phyloP scores from a whole-genome alignment of 2,113 vertebrate genomes.

The Alexandromys fortis region DNA sequence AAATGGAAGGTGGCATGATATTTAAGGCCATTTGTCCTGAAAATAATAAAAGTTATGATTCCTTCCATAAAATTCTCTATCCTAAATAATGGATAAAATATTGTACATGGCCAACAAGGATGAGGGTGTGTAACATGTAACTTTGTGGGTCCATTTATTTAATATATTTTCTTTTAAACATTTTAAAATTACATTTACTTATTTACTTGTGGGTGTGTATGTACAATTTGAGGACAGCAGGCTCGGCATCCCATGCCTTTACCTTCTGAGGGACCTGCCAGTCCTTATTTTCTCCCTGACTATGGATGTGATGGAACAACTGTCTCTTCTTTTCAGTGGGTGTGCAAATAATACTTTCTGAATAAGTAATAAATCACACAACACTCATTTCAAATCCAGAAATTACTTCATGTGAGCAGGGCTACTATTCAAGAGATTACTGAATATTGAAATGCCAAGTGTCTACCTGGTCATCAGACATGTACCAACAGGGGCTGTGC shows the following conservation, averaged over 20 bases:
- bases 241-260: not conserved
- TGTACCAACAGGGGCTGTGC: not conserved
- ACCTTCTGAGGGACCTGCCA: not conserved
- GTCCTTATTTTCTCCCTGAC: not conserved
- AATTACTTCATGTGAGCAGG: not conserved
- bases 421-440: not conserved
- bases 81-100: not conserved
- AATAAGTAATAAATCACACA: not conserved
- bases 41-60: conserved; percentile 18
- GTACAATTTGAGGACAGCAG: not conserved
- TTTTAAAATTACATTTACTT: not conserved
- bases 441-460: not conserved
- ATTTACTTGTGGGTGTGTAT: not conserved
- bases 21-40: not conserved
- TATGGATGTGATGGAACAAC: not conserved
- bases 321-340: not conserved
- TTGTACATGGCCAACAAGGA: not conserved
- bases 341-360: not conserved
- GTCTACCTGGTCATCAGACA: not conserved
- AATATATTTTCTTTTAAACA: not conserved
- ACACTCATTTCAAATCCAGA: not conserved
- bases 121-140: not conserved
- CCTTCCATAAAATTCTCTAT: not conserved
- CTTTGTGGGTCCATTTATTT: not conserved
- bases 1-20: conserved; percentile 15